Conservation (phyloP, 2,113 vertebrate species). For the Rhinichthys klamathensis region DNA sequence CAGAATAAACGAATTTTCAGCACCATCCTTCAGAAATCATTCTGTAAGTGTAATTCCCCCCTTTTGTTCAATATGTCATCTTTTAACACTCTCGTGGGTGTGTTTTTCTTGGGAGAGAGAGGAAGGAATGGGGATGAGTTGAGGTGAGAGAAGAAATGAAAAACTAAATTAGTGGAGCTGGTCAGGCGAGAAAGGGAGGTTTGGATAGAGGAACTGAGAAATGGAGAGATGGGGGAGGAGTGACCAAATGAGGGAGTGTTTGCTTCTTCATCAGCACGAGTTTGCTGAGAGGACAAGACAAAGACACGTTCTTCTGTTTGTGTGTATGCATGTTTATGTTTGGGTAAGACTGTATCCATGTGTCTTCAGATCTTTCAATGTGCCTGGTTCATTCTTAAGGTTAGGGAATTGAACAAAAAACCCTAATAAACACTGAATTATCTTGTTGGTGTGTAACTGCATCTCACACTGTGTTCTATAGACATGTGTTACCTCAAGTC, state of each 20-base stretch:
- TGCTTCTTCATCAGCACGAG: constrained; percentile 67
- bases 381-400: background rate
- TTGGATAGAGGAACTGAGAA: constrained; percentile 54
- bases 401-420: background rate
- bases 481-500: background rate
- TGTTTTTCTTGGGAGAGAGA: constrained; percentile 2
- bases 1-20: no score
- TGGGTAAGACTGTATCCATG: constrained; percentile 7
- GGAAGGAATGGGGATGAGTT: constrained; percentile 35
- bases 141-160: constrained; percentile 69
- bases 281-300: constrained; percentile 69
- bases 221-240: constrained; percentile 61
- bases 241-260: constrained; percentile 72
- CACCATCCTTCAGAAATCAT: no score
- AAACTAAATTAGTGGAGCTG: constrained; percentile 76
- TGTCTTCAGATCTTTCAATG: constrained; percentile 53
- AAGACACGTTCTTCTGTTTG: background rate
- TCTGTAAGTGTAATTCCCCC: background rate
- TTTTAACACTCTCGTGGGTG: background rate
- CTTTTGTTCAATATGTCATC: background rate
- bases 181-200: constrained; percentile 69
- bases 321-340: background rate
- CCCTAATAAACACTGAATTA: background rate
- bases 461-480: background rate
- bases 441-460: background rate